Conservation (phyloP, 2,888 invertebrate genomes). For the Malthinus seriepunctatus region DNA sequence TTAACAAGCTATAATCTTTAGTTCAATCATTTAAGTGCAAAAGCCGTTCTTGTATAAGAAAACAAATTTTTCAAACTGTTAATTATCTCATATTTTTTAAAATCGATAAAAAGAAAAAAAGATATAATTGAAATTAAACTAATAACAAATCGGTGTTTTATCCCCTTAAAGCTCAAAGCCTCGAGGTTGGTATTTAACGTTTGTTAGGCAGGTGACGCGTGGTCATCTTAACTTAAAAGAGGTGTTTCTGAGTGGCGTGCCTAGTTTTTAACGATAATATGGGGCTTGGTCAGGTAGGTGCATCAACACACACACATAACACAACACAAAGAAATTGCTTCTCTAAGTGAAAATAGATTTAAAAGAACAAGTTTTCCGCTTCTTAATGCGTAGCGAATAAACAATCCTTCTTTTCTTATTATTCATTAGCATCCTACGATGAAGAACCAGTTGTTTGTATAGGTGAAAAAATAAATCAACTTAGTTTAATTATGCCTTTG, state of each 20-base stretch:
- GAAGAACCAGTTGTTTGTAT: too few species aligned
- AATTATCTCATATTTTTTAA: too few species aligned
- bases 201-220: conserved; percentile 27
- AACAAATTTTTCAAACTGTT: too few species aligned
- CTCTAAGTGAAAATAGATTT: conserved; percentile 24
- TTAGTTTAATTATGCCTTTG: too few species aligned
- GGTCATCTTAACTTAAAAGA: conserved; percentile 23
- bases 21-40: too few species aligned
- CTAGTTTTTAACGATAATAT: conserved; percentile 26
- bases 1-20: too few species aligned
- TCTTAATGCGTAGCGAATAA: conserved; percentile 17
- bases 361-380: conserved; percentile 20
- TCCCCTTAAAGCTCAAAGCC: background rate
- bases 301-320: conserved; percentile 6
- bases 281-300: conserved; percentile 29
- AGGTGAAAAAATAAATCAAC: too few species aligned
- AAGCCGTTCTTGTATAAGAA: too few species aligned
- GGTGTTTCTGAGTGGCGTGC: conserved; percentile 28
- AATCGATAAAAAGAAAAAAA: too few species aligned
- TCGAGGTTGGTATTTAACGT: conserved; percentile 13
- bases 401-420: conserved; percentile 6
- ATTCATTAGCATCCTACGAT: background rate
- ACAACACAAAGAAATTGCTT: conserved; percentile 25
- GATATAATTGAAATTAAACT: too few species aligned
- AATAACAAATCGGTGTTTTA: too few species aligned